These are phyloP conservation scores for Sycon ciliatum DNA, from an alignment of 37 sponge, comb jelly and placozoan genomes.

Conservation along the genomic window DNA sequence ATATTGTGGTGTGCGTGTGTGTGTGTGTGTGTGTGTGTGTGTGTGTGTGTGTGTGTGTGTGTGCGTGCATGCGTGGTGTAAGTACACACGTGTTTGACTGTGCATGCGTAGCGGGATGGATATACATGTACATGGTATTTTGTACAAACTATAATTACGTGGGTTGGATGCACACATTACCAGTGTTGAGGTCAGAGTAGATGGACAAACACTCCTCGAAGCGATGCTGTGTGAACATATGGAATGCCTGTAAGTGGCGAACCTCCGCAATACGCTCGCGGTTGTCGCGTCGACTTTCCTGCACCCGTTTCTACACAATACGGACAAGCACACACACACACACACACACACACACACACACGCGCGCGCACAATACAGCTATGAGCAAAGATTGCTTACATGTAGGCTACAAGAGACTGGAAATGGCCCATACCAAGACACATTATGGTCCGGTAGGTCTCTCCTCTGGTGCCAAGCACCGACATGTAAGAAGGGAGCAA, in stretches of 20 bases:
- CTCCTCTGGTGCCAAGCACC: no score
- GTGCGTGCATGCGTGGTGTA: neutral
- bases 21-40: constrained; percentile 5
- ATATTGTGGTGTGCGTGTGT: constrained; percentile 32
- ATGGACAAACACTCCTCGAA: constrained; percentile 51
- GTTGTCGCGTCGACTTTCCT: constrained; percentile 29
- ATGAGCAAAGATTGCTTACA: no score
- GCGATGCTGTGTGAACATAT: constrained; percentile 55
- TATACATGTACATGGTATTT: neutral
- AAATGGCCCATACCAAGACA: no score
- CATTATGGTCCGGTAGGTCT: no score
- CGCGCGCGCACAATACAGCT: neutral
- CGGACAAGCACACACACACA: constrained; percentile 18
- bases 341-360: constrained; percentile 15
- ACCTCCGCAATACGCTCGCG: constrained; percentile 29
- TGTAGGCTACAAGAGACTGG: no score
- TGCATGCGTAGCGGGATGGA: neutral
- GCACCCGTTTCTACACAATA: neutral
- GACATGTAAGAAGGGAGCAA: no score
- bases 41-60: neutral
- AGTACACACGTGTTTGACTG: neutral
- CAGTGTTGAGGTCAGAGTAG: constrained; percentile 46
- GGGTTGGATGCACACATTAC: constrained; percentile 18
- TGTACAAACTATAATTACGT: no score
- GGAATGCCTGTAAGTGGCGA: constrained; percentile 44